A percentile compares a stretch with the other conserved stretches of the same genome.
These are phyloP conservation scores for Erythrocercus mccallii DNA, from an alignment of 2,113 vertebrate genomes.

Conservation along the genomic window DNA sequence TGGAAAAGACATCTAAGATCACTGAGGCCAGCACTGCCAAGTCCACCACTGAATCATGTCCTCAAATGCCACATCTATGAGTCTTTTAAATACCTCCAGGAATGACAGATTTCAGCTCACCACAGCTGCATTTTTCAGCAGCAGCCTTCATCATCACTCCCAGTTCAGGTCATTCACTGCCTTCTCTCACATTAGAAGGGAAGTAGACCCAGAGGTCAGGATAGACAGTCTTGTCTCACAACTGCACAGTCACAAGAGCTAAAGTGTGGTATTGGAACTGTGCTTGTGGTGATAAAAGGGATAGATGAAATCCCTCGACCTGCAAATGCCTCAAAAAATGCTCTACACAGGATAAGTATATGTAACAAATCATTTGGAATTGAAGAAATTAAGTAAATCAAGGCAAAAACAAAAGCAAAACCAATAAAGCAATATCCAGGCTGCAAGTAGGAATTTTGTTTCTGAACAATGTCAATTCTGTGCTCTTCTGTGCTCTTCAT, in stretches of 20 bases:
- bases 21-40: background rate
- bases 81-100: background rate
- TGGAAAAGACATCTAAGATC: background rate
- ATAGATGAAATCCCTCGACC: background rate
- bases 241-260: background rate
- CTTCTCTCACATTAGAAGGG: rapidly evolving
- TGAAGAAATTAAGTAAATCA: background rate
- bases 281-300: background rate
- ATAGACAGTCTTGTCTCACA: background rate
- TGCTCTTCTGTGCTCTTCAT: background rate
- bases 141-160: background rate
- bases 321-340: background rate
- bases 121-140: background rate
- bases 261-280: background rate
- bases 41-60: background rate
- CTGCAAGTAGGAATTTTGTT: background rate
- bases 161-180: background rate
- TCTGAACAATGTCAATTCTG: background rate
- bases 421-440: background rate
- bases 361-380: background rate
- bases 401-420: background rate
- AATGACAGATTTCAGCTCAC: background rate
- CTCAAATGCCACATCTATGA: background rate
- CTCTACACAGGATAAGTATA: background rate
- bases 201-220: background rate